These are phyloP conservation scores for Porites australiensis DNA, from an alignment of 64 coral and sea anemone genomes.

Conservation along the genomic window DNA sequence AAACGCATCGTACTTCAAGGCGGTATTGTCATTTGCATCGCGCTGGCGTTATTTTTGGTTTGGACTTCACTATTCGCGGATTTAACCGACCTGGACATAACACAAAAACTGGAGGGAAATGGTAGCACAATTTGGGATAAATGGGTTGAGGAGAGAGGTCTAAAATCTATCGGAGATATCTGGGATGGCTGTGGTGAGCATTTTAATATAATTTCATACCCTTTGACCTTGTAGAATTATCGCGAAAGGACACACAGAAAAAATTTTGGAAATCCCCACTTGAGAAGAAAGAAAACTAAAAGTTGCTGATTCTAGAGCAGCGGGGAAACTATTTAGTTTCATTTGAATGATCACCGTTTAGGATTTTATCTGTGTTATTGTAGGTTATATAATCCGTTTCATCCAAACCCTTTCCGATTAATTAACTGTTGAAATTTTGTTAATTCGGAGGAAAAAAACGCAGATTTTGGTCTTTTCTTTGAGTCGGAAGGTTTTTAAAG, in stretches of 20 bases:
- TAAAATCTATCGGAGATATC: conserved; percentile 59
- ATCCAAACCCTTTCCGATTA: no score
- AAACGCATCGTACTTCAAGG: conserved; percentile 41
- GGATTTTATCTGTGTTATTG: not conserved
- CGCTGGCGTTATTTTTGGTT: not conserved
- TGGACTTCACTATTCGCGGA: conserved; percentile 50
- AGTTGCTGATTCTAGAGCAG: no score
- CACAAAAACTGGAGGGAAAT: not conserved
- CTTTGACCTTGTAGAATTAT: not conserved
- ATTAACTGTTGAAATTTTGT: no score
- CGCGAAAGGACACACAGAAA: not conserved
- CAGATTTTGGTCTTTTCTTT: no score
- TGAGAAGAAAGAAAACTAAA: not conserved
- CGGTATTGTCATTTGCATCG: conserved; percentile 1
- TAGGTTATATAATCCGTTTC: no score
- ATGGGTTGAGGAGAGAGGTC: conserved; percentile 18
- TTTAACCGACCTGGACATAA: conserved; percentile 29
- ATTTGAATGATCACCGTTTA: not conserved
- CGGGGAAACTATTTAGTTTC: not conserved
- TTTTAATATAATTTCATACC: not conserved
- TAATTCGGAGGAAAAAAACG: no score
- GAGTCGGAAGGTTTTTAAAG: no score
- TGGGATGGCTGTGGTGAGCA: conserved; percentile 67
- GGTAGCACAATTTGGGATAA: conserved; percentile 41
- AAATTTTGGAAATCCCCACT: not conserved